A percentile compares a stretch with the other conserved stretches of the same genome.
Evolutionary conservation across 2,113 vertebrate genomes (phyloP).

Genomic region (Eublepharis macularius): DNA sequence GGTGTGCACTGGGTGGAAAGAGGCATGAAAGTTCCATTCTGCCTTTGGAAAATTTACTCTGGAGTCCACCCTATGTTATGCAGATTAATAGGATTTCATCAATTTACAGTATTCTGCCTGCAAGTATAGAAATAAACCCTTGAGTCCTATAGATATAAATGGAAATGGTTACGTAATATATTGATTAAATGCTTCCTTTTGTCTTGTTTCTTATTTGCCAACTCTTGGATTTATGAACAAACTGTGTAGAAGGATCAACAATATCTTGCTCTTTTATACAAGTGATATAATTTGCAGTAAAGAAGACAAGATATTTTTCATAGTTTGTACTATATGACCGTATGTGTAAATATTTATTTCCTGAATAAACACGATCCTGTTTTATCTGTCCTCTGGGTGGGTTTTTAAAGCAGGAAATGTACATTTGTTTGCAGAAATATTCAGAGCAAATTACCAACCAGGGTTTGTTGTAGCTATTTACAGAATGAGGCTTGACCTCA

Average conservation of each 20-base stretch:
- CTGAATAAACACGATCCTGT: neutral
- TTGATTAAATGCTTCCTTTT: neutral
- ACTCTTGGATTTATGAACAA: neutral
- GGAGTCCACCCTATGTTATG: neutral
- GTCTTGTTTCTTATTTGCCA: neutral
- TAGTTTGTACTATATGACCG: neutral
- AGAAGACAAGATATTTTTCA: neutral
- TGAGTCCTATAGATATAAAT: neutral
- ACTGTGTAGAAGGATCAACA: no score
- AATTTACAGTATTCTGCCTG: neutral
- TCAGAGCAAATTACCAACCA: neutral
- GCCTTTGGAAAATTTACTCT: no score
- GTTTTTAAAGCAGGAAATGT: neutral
- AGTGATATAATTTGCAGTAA: no score
- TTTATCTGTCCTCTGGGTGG: neutral
- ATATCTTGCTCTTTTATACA: no score
- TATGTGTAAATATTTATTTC: neutral
- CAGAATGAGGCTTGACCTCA: slow-evolving; percentile 34
- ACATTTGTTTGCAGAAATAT: slow-evolving; percentile 25
- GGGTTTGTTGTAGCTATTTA: neutral
- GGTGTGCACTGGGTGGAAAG: no score
- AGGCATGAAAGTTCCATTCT: no score
- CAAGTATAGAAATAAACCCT: no score
- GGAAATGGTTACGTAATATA: neutral
- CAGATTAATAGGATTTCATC: neutral